These are phyloP conservation scores for Ochlodes sylvanus DNA, from an alignment of 2,888 invertebrate genomes.

Conservation along the genomic window DNA sequence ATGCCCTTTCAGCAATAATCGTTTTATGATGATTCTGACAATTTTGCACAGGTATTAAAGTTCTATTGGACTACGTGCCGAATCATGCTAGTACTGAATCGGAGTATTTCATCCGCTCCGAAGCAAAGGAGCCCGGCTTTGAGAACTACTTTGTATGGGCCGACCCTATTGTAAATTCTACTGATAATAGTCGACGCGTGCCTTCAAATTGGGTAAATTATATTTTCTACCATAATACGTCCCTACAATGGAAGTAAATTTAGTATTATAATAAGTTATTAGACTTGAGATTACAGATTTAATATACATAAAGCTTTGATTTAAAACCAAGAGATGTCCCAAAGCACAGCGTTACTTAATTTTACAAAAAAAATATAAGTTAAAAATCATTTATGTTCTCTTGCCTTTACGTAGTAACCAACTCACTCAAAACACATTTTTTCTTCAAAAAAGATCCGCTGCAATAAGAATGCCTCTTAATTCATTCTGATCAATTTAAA, in stretches of 20 bases:
- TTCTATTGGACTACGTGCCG: constrained; percentile 88
- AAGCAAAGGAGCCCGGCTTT: constrained; percentile 84
- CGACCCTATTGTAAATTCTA: constrained; percentile 55
- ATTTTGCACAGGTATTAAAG: constrained; percentile 66
- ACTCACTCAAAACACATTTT: too few relatives aligned
- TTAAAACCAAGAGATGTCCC: too few relatives aligned
- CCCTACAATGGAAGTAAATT: not conserved
- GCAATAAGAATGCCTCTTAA: too few relatives aligned
- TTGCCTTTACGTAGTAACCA: too few relatives aligned
- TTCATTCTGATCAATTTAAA: constrained; percentile 4
- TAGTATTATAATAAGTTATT: not conserved
- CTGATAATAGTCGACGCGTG: constrained; percentile 41
- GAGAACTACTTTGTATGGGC: constrained; percentile 92
- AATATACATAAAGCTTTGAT: too few relatives aligned
- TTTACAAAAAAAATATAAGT: too few relatives aligned
- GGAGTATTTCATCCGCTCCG: constrained; percentile 92
- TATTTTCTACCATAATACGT: not conserved
- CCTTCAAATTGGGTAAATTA: constrained; percentile 82
- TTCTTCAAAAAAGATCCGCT: too few relatives aligned
- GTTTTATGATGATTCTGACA: not conserved
- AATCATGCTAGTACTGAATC: constrained; percentile 90
- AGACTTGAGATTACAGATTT: too few relatives aligned
- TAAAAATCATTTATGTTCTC: too few relatives aligned
- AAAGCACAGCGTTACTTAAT: too few relatives aligned
- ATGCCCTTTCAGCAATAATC: not conserved